Base-by-base conservation (phyloP, 1,140 invertebrate genomes). In the Odontomachus brunneus region DNA sequence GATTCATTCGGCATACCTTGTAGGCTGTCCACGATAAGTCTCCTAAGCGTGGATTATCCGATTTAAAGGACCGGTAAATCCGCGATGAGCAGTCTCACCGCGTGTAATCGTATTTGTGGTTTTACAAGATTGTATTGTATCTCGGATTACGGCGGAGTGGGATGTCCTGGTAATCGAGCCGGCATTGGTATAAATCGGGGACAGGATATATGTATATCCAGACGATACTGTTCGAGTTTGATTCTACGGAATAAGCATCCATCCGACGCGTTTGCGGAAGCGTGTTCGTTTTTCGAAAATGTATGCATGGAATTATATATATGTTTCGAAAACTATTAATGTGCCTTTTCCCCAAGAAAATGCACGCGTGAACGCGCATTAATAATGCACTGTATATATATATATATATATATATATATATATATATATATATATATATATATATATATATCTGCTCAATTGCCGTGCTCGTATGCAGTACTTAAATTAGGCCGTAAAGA, bases 61-160 rank as follows among this genome's bases (percentile, higher is more conserved):
- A 12, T 49, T 74, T 62, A 26, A 29, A 62, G 7, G 12, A 24
- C n/a, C 51, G 19, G 22, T 62, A 74, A 74, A 62, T 49, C 14
- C 29, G 26, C n/a, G n/a, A 19, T 60, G 26, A 74, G 12, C 15
- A 29, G 17, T 33, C 14, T 17, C 26, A 17, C 29, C 2, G 29
- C 29, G 29, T 53, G n/a, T 38, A 55, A 71, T 55, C n/a, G 26
- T 24, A 59, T 55, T 71, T 22, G n/a, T 12, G 22, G 12, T 71
- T 71, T 71, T 55, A 55, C 26, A 53, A 53, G 49, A 22, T 11
- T 3, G 17, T 29, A n/a, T 29, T 53, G 1, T 3, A 38, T 55
- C 24, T 33, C n/a, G 19, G 22, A 33, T 24, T 2, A 63, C n/a
- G 15, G 11, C 14, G 14, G 11, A 22, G n/a, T 22, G 15, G 5